A percentile compares a stretch with the other conserved stretches of the same genome.
phyloP scores from a whole-genome alignment of 1,140 invertebrate genomes.

The Sycophila sp. region DNA sequence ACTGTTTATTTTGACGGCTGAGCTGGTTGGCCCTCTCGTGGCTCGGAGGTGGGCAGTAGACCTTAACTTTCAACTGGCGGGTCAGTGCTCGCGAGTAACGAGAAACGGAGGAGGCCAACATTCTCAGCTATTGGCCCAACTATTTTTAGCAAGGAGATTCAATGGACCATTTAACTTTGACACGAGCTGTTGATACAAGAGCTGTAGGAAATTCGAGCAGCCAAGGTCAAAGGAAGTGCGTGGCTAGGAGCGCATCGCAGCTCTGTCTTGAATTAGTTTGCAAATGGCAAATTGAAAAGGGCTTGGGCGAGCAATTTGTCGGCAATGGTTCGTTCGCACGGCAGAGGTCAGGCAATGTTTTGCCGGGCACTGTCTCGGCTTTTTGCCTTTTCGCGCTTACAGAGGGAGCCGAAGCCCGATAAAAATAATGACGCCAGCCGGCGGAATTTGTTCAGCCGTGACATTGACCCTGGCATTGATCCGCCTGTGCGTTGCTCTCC shows the following conservation, averaged over 20 bases:
- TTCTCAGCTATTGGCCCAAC: too few species aligned
- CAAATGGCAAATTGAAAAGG: too few species aligned
- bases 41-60: background rate
- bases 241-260: background rate
- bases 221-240: background rate
- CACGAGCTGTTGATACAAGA: background rate
- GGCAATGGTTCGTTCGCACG: too few species aligned
- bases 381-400: background rate
- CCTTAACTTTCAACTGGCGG: background rate
- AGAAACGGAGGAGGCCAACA: too few species aligned
- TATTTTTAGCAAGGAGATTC: too few species aligned
- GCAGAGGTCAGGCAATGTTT: background rate
- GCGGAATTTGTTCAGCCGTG: conserved; percentile 45
- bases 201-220: conserved; percentile 1
- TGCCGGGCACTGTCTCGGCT: background rate
- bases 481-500: conserved; percentile 21
- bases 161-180: too few species aligned
- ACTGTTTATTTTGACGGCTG: too few species aligned
- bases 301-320: too few species aligned
- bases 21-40: background rate
- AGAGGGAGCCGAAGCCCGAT: background rate
- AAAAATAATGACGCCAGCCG: conserved; percentile 34
- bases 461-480: conserved; percentile 65
- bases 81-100: too few species aligned
- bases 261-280: too few species aligned